Evolutionary conservation across 2,113 vertebrate species (phyloP), one percentile per base, ranked within the genome.

Genomic region (Serinus canaria): DNA sequence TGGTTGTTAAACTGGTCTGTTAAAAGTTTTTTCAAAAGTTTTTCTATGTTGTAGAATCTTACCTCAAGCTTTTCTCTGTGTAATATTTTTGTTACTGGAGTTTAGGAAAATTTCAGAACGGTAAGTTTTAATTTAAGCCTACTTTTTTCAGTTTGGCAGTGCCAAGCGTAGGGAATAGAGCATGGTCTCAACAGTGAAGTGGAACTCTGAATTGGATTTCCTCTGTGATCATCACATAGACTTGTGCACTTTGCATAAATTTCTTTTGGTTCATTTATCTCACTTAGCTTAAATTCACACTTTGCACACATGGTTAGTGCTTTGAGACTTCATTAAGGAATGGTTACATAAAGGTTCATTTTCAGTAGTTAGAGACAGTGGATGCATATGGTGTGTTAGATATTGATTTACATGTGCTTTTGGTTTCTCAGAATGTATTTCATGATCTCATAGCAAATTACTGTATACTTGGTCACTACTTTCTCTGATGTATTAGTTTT

Each of bases 271-370:
- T 93, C 50, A 1, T 90, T 94, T 90, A 24, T 80, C 59, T 35
- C 25, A 43, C 72, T 87, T 83, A 88, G 60, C 55, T 92, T 83
- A 62, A 88, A 77, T 90, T 90, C 87, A 81, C 56, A 66, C 56
- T 92, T 72, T 8, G 52, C 46, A n/a, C 60, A 43, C 69, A 37
- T 21, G 56, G 41, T 84, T 91, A 73, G 44, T 90, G 62, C 59
- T 79, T 85, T 41, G 63, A 93, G 63, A 44, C 50, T 74, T 93
- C 39, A 63, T 83, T 94, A 90, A 46, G 73, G 58, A 79, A 56
- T 53, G 31, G 60, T 90, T 90, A 58, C n/a, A 20, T 79, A 80
- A 85, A 86, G 33, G 25, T 55, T 93, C 85, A 58, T 90, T 87
- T 91, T 50, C 33, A 64, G 55, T 70, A 59, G 25, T 67, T 89